These are phyloP conservation scores for Dorcus parallelipipedus DNA, from an alignment of 2,888 invertebrate genomes.

Conservation along the genomic window DNA sequence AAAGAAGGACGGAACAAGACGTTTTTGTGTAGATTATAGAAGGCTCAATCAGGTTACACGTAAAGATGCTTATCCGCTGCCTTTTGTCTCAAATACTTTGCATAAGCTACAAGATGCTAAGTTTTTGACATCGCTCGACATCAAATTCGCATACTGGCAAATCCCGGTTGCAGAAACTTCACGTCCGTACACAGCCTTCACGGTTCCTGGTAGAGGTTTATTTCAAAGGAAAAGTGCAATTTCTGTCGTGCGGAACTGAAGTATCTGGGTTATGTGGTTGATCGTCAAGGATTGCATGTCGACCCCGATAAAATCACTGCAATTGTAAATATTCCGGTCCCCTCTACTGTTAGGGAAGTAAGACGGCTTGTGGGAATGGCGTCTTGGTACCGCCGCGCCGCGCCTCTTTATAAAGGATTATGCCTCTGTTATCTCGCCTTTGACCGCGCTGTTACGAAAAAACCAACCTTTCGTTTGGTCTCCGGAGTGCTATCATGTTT, in stretches of 20 bases:
- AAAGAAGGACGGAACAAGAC: conserved; percentile 24
- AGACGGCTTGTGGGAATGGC: conserved; percentile 32
- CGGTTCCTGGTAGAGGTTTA: conserved; percentile 20
- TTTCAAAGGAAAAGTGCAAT: conserved; percentile 25
- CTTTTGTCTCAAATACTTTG: conserved; percentile 31
- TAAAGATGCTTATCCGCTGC: conserved; percentile 35
- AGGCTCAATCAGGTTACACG: conserved; percentile 33
- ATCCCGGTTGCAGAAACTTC: conserved; percentile 18
- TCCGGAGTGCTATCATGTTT: conserved; percentile 16
- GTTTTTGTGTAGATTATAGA: conserved; percentile 35
- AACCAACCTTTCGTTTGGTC: conserved; percentile 22
- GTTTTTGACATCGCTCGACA: conserved; percentile 36
- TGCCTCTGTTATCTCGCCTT: conserved; percentile 12
- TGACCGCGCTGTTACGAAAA: conserved; percentile 13
- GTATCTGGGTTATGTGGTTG: conserved; percentile 34
- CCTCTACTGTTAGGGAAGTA: conserved; percentile 23
- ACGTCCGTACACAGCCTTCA: conserved; percentile 19
- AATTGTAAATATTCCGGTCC: conserved; percentile 27
- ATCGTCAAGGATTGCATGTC: conserved; percentile 20
- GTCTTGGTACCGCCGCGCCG: conserved; percentile 34
- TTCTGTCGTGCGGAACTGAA: conserved; percentile 22
- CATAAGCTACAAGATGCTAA: conserved; percentile 30
- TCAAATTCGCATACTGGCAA: conserved; percentile 33
- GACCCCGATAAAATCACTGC: conserved; percentile 25
- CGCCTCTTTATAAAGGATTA: conserved; percentile 24